phyloP scores from a whole-genome alignment of 2,113 vertebrate species.

The Oncorhynchus tshawytscha region DNA sequence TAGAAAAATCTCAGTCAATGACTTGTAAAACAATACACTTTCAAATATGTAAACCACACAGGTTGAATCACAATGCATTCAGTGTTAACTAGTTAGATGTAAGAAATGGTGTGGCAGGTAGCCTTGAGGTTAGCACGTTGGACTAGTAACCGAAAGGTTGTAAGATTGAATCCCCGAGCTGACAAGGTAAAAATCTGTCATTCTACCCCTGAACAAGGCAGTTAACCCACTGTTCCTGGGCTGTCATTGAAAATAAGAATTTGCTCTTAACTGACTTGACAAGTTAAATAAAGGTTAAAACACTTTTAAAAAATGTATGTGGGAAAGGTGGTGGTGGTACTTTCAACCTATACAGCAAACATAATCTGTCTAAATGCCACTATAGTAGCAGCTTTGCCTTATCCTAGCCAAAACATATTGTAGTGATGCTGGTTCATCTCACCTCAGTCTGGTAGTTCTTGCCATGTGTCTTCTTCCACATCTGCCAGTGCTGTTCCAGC shows the following conservation, averaged over 20 bases:
- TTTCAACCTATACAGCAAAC: too few relatives aligned
- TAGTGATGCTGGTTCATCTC: background rate
- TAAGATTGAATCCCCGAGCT: too few relatives aligned
- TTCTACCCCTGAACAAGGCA: too few relatives aligned
- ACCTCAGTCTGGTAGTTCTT: conserved; percentile 67
- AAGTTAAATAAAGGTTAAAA: background rate
- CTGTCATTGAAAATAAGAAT: too few relatives aligned
- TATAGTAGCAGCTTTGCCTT: background rate
- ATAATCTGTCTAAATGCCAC: background rate
- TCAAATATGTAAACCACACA: background rate
- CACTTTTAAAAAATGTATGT: background rate
- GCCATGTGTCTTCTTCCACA: conserved; percentile 76
- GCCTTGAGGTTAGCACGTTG: too few relatives aligned
- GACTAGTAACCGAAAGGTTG: too few relatives aligned
- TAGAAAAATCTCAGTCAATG: background rate
- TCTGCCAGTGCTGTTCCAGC: conserved; percentile 74
- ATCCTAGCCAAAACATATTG: background rate
- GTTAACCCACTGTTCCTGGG: too few relatives aligned
- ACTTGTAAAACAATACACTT: background rate
- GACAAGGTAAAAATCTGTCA: too few relatives aligned
- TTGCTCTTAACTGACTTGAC: too few relatives aligned
- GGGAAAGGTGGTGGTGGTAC: too few relatives aligned
- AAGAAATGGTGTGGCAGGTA: too few relatives aligned
- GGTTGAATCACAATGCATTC: background rate
- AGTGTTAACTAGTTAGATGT: background rate